These are phyloP conservation scores for Peribatodes rhomboidaria DNA, from an alignment of 2,888 invertebrate genomes.

Conservation along the genomic window DNA sequence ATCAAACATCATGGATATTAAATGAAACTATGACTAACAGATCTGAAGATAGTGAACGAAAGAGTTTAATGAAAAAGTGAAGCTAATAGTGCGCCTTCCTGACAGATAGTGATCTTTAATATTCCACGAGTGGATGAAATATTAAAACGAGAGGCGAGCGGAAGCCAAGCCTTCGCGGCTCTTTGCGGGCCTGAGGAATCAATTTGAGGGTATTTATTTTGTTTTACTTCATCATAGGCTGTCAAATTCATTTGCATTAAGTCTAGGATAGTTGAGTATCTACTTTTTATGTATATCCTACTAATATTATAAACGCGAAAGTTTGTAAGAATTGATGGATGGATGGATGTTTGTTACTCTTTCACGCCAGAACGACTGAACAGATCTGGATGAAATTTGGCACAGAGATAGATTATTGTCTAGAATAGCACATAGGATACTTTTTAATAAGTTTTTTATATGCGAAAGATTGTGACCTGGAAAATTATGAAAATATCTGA, in stretches of 20 bases:
- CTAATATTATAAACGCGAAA: no score
- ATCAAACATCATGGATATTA: constrained; percentile 27
- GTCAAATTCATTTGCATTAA: background rate
- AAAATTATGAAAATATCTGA: no score
- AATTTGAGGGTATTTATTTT: constrained; percentile 25
- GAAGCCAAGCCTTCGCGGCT: constrained; percentile 70
- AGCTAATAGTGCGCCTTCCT: constrained; percentile 81
- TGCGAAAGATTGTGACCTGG: no score
- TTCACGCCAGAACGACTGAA: no score
- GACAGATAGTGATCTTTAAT: constrained; percentile 83
- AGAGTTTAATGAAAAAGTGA: constrained; percentile 82
- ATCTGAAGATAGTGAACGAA: constrained; percentile 58
- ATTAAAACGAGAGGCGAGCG: constrained; percentile 71
- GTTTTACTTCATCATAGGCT: constrained; percentile 4
- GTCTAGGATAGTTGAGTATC: background rate
- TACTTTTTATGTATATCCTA: no score
- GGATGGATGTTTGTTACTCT: no score
- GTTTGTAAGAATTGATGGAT: no score
- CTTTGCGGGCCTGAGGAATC: constrained; percentile 19
- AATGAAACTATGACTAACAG: constrained; percentile 41
- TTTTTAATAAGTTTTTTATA: no score
- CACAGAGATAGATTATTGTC: no score
- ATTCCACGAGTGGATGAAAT: constrained; percentile 80
- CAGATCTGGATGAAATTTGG: no score
- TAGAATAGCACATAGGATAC: no score